phyloP scores from a whole-genome alignment of 2,797 vertebrate genomes.

The Amazonetta brasiliensis region DNA sequence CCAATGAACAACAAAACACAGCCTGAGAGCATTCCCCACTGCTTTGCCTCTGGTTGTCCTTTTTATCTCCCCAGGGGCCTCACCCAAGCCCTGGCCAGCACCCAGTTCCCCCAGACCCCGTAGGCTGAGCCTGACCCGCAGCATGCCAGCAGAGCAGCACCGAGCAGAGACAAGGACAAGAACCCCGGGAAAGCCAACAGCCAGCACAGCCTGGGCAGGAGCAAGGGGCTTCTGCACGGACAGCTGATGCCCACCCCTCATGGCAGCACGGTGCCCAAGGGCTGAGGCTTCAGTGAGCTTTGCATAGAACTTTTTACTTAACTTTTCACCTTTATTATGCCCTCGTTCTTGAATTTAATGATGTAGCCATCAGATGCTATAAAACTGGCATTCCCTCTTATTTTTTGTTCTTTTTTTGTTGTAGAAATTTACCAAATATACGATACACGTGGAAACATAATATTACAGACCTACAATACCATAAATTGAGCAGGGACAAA shows the following conservation, averaged over 20 bases:
- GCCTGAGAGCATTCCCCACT: background rate
- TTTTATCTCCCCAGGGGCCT: fast-evolving
- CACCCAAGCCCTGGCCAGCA: background rate
- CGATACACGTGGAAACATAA: background rate
- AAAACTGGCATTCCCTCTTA: background rate
- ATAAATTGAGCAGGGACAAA: constrained; percentile 3
- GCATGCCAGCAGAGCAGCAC: fast-evolving
- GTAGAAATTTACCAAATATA: constrained; percentile 8
- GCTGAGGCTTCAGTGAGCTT: background rate
- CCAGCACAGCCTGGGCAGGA: background rate
- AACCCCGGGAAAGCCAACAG: background rate
- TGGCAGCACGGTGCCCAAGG: background rate
- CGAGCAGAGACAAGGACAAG: background rate
- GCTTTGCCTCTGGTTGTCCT: background rate
- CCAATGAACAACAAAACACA: background rate
- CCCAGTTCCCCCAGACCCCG: background rate
- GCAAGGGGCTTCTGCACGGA: background rate
- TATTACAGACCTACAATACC: background rate
- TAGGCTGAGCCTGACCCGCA: background rate
- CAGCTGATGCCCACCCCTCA: background rate
- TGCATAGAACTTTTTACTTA: background rate
- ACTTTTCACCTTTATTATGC: background rate
- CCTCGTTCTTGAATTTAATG: background rate
- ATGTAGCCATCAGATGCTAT: background rate
- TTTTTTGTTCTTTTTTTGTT: background rate